Evolutionary conservation across 1,140 invertebrate species (phyloP).

Genomic region (Sarcophaga peregrina): DNA sequence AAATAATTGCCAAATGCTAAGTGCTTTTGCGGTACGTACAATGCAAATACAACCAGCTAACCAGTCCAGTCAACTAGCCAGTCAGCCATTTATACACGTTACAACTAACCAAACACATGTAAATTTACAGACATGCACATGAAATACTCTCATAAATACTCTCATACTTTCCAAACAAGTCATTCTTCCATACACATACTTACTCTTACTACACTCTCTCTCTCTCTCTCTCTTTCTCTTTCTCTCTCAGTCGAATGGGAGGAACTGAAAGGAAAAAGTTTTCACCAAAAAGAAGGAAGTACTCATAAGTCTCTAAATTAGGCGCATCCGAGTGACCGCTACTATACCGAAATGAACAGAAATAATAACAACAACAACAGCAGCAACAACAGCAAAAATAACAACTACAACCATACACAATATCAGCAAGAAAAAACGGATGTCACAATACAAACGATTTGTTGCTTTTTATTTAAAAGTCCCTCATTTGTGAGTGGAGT

Average conservation of each 20-base stretch:
- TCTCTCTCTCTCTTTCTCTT: too few species aligned
- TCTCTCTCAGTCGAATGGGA: too few species aligned
- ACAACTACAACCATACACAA: conserved; percentile 18
- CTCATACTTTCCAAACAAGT: too few species aligned
- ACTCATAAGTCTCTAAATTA: conserved; percentile 39
- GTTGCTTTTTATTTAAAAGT: conserved; percentile 25
- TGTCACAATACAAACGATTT: conserved; percentile 34
- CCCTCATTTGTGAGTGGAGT: background rate
- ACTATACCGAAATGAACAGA: background rate
- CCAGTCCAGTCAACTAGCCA: background rate
- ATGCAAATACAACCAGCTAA: conserved; percentile 1
- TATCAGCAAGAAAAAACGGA: conserved; percentile 23
- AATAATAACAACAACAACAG: conserved; percentile 19
- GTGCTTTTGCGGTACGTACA: conserved; percentile 35
- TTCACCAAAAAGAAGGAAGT: conserved; percentile 29
- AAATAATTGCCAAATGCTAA: conserved; percentile 42
- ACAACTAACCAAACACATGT: conserved; percentile 2
- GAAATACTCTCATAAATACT: background rate
- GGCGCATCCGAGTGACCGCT: conserved; percentile 39
- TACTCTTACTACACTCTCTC: too few species aligned
- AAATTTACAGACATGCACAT: background rate
- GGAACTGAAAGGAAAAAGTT: background rate
- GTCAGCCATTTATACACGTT: background rate
- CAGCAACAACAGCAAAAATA: background rate
- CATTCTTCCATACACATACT: too few species aligned